These are phyloP conservation scores for Elmis aenea DNA, from an alignment of 2,888 invertebrate species.

Conservation along the genomic window DNA sequence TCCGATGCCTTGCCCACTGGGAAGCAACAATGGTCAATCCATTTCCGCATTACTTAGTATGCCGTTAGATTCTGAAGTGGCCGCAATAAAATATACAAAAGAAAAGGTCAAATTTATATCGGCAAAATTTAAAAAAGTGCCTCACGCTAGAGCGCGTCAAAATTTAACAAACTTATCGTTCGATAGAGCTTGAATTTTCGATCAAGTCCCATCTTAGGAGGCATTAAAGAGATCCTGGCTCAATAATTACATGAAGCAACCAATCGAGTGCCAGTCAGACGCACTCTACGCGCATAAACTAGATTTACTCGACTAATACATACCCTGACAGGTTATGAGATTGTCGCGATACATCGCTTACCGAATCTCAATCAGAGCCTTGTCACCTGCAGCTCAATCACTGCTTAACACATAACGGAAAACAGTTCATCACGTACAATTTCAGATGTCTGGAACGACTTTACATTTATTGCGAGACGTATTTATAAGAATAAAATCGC, in stretches of 20 bases:
- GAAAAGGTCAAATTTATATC: too few species aligned
- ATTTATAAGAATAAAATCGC: too few species aligned
- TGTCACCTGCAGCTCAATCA: constrained; percentile 33
- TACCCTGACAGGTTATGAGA: constrained; percentile 36
- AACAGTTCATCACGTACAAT: constrained; percentile 22
- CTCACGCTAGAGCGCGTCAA: too few species aligned
- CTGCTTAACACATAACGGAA: constrained; percentile 18
- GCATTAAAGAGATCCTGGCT: constrained; percentile 13
- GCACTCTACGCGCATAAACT: constrained; percentile 17
- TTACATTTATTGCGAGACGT: too few species aligned
- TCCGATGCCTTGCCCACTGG: constrained; percentile 27
- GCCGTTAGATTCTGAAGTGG: constrained; percentile 26
- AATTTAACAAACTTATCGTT: constrained; percentile 12
- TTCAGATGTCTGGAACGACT: too few species aligned
- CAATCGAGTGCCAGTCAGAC: constrained; percentile 17
- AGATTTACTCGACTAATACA: constrained; percentile 35
- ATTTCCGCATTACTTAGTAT: constrained; percentile 34
- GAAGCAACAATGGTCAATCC: constrained; percentile 39
- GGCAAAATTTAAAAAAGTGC: constrained; percentile 10
- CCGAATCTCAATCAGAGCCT: constrained; percentile 36
- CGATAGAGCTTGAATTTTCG: constrained; percentile 16
- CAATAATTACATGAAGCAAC: constrained; percentile 17
- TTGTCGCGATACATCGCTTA: constrained; percentile 37
- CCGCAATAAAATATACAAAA: constrained; percentile 17
- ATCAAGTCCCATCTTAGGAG: constrained; percentile 13